phyloP scores from a whole-genome alignment of 1,140 invertebrate genomes.

The Zaprionus taronus region DNA sequence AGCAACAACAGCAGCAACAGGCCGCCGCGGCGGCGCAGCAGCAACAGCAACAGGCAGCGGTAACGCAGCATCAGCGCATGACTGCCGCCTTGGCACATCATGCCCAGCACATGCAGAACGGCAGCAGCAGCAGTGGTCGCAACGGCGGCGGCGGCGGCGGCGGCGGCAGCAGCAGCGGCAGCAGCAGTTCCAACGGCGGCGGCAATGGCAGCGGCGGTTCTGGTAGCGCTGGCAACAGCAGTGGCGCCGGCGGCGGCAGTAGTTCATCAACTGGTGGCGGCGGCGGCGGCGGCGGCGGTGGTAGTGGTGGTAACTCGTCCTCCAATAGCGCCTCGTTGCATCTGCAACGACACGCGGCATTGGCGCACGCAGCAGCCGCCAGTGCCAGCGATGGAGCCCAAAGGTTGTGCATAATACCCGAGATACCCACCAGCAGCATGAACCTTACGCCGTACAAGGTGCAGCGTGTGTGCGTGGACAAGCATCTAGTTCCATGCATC shows the following conservation, averaged over 20 bases:
- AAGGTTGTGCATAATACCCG: constrained; percentile 72
- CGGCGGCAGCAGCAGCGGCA: constrained; percentile 22
- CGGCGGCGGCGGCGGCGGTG: constrained; percentile 2
- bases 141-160: constrained; percentile 24
- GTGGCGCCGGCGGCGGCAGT: constrained; percentile 17
- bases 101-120: constrained; percentile 62
- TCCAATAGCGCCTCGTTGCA: constrained; percentile 79
- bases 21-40: constrained; percentile 38
- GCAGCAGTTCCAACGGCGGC: constrained; percentile 12
- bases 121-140: constrained; percentile 56
- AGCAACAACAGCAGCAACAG: constrained; percentile 64
- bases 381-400: constrained; percentile 65
- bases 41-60: constrained; percentile 57
- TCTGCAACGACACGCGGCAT: constrained; percentile 81
- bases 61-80: constrained; percentile 63
- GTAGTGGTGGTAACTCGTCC: constrained; percentile 42
- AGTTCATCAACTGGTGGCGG: constrained; percentile 41
- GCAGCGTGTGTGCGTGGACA: constrained; percentile 91
- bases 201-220: constrained; percentile 8
- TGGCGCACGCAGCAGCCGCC: constrained; percentile 71
- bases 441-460: constrained; percentile 86
- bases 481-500: constrained; percentile 92
- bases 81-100: constrained; percentile 58
- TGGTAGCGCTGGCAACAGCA: constrained; percentile 59
- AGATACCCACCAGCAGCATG: constrained; percentile 73